Evolutionary conservation across 2,113 vertebrate species (phyloP).

Genomic region (Ceyx margarethae): DNA sequence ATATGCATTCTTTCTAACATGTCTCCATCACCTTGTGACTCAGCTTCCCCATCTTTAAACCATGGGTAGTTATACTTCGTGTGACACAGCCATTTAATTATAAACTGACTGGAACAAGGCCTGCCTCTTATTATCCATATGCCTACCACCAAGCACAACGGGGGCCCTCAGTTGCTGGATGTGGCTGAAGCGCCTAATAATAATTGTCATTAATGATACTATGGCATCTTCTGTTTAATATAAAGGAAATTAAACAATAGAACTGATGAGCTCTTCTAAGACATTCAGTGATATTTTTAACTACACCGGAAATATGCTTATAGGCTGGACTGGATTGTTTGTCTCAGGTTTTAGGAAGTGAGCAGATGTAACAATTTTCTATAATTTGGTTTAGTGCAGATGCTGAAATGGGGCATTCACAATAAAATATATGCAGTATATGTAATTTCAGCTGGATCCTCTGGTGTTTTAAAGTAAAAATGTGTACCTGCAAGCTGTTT

Average conservation of each 20-base stretch:
- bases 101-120: conserved; percentile 6
- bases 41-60: not conserved
- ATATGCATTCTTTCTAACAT: not conserved
- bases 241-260: not conserved
- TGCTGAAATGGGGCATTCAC: conserved; percentile 75
- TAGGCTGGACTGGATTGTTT: conserved; percentile 58
- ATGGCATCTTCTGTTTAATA: not conserved
- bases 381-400: conserved; percentile 77
- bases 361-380: conserved; percentile 80
- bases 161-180: not conserved
- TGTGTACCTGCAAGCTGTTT: conserved; percentile 85
- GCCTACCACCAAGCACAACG: conserved; percentile 1
- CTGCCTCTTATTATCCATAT: not conserved
- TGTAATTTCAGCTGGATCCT: conserved; percentile 77
- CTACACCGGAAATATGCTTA: conserved; percentile 42
- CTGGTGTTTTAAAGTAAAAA: conserved; percentile 78
- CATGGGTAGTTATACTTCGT: not conserved
- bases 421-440: conserved; percentile 79
- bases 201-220: not conserved
- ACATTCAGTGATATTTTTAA: conserved; percentile 30
- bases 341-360: conserved; percentile 70
- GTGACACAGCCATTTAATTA: not conserved
- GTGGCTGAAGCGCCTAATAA: not conserved
- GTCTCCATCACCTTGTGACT: not conserved
- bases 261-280: conserved; percentile 3